Evolutionary conservation across 2,797 vertebrate genomes (phyloP).

Genomic region (Cynodonichthys magdalenae): DNA sequence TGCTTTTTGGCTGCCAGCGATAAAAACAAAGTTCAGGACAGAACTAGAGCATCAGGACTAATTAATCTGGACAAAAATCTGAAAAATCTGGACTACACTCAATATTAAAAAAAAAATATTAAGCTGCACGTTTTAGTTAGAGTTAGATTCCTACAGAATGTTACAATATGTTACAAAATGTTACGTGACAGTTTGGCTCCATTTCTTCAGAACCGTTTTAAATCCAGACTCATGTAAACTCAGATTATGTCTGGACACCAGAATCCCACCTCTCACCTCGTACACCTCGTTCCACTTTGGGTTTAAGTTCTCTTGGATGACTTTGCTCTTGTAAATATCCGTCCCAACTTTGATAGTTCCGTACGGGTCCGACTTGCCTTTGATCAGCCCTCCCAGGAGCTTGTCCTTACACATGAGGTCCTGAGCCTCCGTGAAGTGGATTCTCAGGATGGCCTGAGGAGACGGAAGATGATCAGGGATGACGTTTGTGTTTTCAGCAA

Average conservation of each 20-base stretch:
- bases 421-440: slow-evolving; percentile 94
- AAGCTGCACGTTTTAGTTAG: too few species aligned
- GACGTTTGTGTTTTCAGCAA: neutral
- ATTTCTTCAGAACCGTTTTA: neutral
- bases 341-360: slow-evolving; percentile 88
- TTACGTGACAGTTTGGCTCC: too few species aligned
- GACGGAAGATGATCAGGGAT: neutral
- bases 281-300: slow-evolving; percentile 96
- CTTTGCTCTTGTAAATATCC: slow-evolving; percentile 90
- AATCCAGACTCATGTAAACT: neutral
- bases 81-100: too few species aligned
- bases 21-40: too few species aligned
- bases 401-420: slow-evolving; percentile 91
- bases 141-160: too few species aligned
- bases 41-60: too few species aligned
- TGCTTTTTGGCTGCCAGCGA: too few species aligned
- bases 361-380: slow-evolving; percentile 96
- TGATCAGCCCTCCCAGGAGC: slow-evolving; percentile 90
- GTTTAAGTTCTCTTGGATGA: slow-evolving; percentile 88
- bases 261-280: slow-evolving; percentile 81
- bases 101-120: too few species aligned
- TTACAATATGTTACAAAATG: too few species aligned
- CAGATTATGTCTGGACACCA: neutral
- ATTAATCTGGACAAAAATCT: too few species aligned
- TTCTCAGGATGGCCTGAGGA: slow-evolving; percentile 87